Percentiles rank a stretch among this genome's conserved stretches.
phyloP scores from a whole-genome alignment of 1,140 invertebrate genomes.

The Drosophila athabasca region DNA sequence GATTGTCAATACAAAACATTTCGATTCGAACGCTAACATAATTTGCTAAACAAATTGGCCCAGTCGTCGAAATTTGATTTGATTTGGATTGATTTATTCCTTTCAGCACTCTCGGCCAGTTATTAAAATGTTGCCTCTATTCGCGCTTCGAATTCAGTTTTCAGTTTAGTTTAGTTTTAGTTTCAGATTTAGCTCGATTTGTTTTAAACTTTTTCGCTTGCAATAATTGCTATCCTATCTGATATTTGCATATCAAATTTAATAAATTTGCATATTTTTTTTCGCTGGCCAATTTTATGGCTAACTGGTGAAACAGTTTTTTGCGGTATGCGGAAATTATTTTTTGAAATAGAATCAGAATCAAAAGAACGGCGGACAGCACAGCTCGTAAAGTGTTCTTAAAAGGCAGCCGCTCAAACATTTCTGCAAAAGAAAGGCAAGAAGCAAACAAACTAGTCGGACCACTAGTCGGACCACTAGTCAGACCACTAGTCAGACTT shows the following conservation, averaged over 20 bases:
- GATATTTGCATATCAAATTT: slow-evolving; percentile 71
- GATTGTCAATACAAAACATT: slow-evolving; percentile 60
- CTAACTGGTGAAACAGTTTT: slow-evolving; percentile 25
- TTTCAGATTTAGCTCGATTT: slow-evolving; percentile 8
- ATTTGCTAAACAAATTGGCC: slow-evolving; percentile 69
- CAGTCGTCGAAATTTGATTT: slow-evolving; percentile 66
- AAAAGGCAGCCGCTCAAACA: slow-evolving; percentile 57
- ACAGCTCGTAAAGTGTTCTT: slow-evolving; percentile 54
- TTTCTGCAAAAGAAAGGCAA: slow-evolving; percentile 66
- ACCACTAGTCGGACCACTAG: slow-evolving; percentile 37
- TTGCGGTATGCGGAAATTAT: slow-evolving; percentile 67
- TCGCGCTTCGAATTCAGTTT: neutral
- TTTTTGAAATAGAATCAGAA: slow-evolving; percentile 28
- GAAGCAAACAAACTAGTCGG: slow-evolving; percentile 68
- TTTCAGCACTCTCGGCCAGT: slow-evolving; percentile 46
- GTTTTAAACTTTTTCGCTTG: slow-evolving; percentile 11
- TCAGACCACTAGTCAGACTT: slow-evolving; percentile 40
- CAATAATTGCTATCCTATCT: slow-evolving; percentile 73
- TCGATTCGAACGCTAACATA: slow-evolving; percentile 66
- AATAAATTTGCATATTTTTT: slow-evolving; percentile 64
- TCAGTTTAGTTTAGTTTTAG: slow-evolving; percentile 48
- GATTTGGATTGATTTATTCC: slow-evolving; percentile 61
- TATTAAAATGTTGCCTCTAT: slow-evolving; percentile 56
- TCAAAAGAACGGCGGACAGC: slow-evolving; percentile 36
- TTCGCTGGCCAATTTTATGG: slow-evolving; percentile 39